Evolutionary conservation across 2,888 invertebrate genomes (phyloP).

Genomic region (Ophioninae sp.): DNA sequence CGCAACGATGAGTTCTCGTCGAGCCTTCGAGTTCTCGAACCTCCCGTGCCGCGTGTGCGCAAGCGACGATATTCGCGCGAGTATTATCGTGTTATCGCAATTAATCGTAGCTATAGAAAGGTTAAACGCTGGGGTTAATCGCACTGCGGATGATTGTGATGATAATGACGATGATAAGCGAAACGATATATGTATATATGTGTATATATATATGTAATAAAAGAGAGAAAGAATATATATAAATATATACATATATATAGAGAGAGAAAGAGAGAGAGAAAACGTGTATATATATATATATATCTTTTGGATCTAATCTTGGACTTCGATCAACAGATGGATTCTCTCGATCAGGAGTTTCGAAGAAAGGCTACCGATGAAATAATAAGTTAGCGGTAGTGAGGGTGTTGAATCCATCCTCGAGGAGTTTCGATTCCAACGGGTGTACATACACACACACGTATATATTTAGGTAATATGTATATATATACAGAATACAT

Average conservation of each 20-base stretch:
- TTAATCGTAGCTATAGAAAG: conserved; percentile 46
- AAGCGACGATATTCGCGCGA: conserved; percentile 20
- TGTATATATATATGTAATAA: background rate
- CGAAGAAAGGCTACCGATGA: conserved; percentile 38
- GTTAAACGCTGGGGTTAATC: conserved; percentile 56
- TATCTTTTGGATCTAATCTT: conserved; percentile 24
- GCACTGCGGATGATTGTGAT: conserved; percentile 34
- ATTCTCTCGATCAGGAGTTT: conserved; percentile 20
- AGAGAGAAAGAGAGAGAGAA: conserved; percentile 6
- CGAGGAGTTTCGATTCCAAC: conserved; percentile 11
- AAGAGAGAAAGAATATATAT: too few relatives aligned
- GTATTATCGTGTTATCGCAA: conserved; percentile 14
- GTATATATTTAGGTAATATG: too few relatives aligned
- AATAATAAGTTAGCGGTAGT: conserved; percentile 16
- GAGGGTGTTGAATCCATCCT: conserved; percentile 43
- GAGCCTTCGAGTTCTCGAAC: background rate
- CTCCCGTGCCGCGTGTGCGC: background rate
- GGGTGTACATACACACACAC: too few relatives aligned
- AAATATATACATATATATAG: too few relatives aligned
- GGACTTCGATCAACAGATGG: conserved; percentile 17
- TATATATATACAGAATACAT: too few relatives aligned
- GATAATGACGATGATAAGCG: conserved; percentile 23
- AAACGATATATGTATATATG: too few relatives aligned
- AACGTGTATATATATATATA: background rate
- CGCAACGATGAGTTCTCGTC: too few relatives aligned